Evolutionary conservation across 2,113 vertebrate species (phyloP).

Genomic region (Cavia porcellus): DNA sequence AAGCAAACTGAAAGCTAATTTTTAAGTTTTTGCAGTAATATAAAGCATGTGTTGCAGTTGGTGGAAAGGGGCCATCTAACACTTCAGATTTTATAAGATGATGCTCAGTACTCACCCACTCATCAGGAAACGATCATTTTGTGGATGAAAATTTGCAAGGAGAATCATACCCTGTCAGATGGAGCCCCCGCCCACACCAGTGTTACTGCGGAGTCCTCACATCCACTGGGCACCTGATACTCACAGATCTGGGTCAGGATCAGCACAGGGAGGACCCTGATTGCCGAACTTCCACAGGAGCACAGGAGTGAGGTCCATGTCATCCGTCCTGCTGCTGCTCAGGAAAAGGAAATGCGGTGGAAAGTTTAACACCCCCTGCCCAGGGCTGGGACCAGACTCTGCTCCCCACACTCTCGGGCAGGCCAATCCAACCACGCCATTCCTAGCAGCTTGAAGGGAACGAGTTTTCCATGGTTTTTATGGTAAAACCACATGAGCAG

Average conservation of each 20-base stretch:
- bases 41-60: neutral
- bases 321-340: neutral
- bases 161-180: neutral
- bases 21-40: neutral
- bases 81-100: neutral
- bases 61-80: neutral
- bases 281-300: constrained; percentile 68
- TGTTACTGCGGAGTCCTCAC: accelerated
- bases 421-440: accelerated
- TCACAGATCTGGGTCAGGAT: constrained; percentile 19
- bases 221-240: neutral
- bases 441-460: neutral
- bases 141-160: neutral
- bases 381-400: too few species aligned
- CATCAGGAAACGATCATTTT: neutral
- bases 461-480: too few species aligned
- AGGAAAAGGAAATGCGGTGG: neutral
- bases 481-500: neutral
- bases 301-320: neutral
- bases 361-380: neutral
- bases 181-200: neutral
- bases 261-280: neutral
- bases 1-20: neutral
- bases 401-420: accelerated
- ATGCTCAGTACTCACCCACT: neutral